Percentiles rank a stretch among this genome's conserved stretches.
phyloP scores from a whole-genome alignment of 2,797 vertebrate species.

The Petrocephalus schoutedeni region DNA sequence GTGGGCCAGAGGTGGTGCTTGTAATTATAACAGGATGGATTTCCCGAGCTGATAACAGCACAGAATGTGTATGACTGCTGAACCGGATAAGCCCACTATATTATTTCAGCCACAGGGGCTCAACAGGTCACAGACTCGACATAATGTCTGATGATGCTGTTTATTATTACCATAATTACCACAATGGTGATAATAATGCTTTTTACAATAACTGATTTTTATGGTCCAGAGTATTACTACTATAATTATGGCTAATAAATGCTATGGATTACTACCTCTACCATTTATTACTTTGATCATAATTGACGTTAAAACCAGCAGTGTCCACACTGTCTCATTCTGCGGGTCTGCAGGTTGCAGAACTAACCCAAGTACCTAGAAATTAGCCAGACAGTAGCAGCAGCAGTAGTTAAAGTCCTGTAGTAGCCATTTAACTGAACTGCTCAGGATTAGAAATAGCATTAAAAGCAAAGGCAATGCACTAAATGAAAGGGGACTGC shows the following conservation, averaged over 20 bases:
- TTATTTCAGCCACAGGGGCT: neutral
- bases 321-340: neutral
- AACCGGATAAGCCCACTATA: neutral
- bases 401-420: neutral
- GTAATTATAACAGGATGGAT: neutral
- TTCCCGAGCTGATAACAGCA: neutral
- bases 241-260: neutral
- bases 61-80: neutral
- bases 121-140: neutral
- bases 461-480: neutral
- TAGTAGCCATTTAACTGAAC: neutral
- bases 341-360: neutral
- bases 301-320: neutral
- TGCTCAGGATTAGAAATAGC: neutral
- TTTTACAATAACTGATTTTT: neutral
- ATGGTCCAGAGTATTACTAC: neutral
- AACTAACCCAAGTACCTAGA: neutral
- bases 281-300: neutral
- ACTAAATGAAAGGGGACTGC: neutral
- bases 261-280: neutral
- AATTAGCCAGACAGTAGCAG: neutral
- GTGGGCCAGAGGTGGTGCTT: neutral
- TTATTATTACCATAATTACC: neutral
- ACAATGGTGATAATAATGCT: neutral
- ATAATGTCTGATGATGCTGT: neutral